These are phyloP conservation scores for Entomobrya multifasciata DNA, from an alignment of 2,888 invertebrate genomes.

Conservation along the genomic window DNA sequence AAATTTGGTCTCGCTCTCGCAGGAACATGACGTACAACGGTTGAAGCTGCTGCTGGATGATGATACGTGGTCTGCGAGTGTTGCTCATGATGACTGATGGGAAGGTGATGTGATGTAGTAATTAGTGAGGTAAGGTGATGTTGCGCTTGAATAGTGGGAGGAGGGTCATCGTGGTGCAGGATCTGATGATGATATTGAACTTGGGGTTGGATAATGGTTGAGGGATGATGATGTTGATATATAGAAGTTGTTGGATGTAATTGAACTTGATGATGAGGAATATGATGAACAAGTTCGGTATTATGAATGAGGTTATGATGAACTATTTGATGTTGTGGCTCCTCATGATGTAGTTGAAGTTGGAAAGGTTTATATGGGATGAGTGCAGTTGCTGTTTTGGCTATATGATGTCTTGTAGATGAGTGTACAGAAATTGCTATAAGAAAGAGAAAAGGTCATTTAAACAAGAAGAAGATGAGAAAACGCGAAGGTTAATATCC, in stretches of 20 bases:
- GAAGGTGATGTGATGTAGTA: slow-evolving; percentile 32
- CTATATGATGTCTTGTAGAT: slow-evolving; percentile 55
- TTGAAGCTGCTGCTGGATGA: slow-evolving; percentile 16
- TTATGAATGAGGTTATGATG: slow-evolving; percentile 60
- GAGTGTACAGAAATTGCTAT: slow-evolving; percentile 50
- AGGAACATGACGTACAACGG: slow-evolving; percentile 24
- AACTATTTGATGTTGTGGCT: background rate
- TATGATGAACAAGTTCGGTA: slow-evolving; percentile 59
- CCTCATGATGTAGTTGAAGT: slow-evolving; percentile 46
- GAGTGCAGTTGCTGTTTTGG: slow-evolving; percentile 58
- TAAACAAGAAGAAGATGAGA: slow-evolving; percentile 34
- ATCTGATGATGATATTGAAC: slow-evolving; percentile 67
- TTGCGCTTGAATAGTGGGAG: slow-evolving; percentile 25
- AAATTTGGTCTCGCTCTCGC: slow-evolving; percentile 21
- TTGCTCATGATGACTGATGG: slow-evolving; percentile 33
- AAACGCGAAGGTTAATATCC: slow-evolving; percentile 62
- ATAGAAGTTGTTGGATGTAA: slow-evolving; percentile 45
- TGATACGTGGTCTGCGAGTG: background rate
- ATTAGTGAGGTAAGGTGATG: slow-evolving; percentile 47
- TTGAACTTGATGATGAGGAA: slow-evolving; percentile 59
- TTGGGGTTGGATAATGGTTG: slow-evolving; percentile 56
- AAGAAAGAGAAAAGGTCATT: slow-evolving; percentile 50
- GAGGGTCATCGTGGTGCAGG: slow-evolving; percentile 56
- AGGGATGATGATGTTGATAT: slow-evolving; percentile 40
- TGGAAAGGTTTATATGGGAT: slow-evolving; percentile 69